Evolutionary conservation across 2,888 invertebrate genomes (phyloP).

Genomic region (Dryadula phaetusa): DNA sequence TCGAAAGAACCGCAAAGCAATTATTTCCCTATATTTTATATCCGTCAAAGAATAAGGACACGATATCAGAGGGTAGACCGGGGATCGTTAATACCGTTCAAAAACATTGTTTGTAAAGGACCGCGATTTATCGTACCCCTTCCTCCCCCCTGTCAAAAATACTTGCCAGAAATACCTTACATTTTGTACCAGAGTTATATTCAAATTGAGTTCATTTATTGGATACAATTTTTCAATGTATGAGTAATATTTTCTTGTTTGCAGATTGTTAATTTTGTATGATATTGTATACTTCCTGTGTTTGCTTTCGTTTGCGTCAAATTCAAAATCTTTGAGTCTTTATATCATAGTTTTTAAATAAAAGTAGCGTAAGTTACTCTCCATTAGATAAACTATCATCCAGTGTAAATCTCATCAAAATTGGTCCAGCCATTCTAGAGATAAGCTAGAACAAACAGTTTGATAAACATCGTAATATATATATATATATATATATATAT

Average conservation of each 20-base stretch:
- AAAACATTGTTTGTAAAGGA: slow-evolving; percentile 77
- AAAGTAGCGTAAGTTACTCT: too few species aligned
- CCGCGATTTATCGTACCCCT: slow-evolving; percentile 65
- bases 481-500: too few species aligned
- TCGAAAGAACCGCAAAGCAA: slow-evolving; percentile 33
- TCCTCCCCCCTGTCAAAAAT: slow-evolving; percentile 34
- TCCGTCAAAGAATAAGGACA: slow-evolving; percentile 66
- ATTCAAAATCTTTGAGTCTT: too few species aligned
- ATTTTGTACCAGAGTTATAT: slow-evolving; percentile 35
- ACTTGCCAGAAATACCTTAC: slow-evolving; percentile 35
- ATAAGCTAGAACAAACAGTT: too few species aligned
- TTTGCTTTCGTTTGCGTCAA: too few species aligned
- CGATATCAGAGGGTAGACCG: slow-evolving; percentile 57
- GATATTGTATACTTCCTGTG: too few species aligned
- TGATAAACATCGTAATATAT: too few species aligned
- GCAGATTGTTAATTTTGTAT: slow-evolving; percentile 7
- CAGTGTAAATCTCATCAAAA: too few species aligned
- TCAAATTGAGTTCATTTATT: slow-evolving; percentile 35
- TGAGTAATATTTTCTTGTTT: background rate
- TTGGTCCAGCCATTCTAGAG: too few species aligned
- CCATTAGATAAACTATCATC: too few species aligned
- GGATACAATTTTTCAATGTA: background rate
- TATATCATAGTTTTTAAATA: too few species aligned
- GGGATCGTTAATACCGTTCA: slow-evolving; percentile 75
- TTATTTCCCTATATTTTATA: slow-evolving; percentile 46